phyloP scores from a whole-genome alignment of 2,113 vertebrate genomes.

The Myxocyprinus asiaticus region DNA sequence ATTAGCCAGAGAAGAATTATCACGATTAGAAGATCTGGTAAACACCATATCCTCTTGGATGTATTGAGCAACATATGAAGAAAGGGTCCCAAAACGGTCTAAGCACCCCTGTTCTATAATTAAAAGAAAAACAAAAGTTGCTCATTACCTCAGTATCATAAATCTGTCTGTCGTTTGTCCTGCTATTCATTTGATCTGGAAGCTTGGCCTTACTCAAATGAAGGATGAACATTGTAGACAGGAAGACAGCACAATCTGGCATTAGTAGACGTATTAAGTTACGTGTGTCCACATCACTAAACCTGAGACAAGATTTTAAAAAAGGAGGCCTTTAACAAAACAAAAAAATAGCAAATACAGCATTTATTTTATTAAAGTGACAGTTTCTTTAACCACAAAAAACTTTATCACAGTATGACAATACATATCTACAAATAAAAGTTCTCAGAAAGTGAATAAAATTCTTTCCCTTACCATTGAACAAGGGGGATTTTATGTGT shows the following conservation, averaged over 20 bases:
- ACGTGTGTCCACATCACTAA: slow-evolving; percentile 67
- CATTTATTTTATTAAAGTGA: too few species aligned
- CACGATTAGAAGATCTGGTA: too few species aligned
- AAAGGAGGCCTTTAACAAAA: not conserved
- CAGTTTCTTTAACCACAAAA: too few species aligned
- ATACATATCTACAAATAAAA: too few species aligned
- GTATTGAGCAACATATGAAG: too few species aligned
- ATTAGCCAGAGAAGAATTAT: too few species aligned
- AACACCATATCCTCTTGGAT: too few species aligned
- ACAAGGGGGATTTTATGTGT: too few species aligned
- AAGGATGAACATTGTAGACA: slow-evolving; percentile 63
- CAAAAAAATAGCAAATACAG: not conserved
- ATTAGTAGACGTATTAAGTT: slow-evolving; percentile 70
- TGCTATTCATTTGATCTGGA: slow-evolving; percentile 43
- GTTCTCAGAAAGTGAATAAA: too few species aligned
- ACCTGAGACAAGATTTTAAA: slow-evolving; percentile 61
- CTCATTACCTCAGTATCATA: slow-evolving; percentile 63
- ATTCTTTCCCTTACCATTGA: too few species aligned
- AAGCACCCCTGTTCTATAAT: not conserved
- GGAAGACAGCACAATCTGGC: slow-evolving; percentile 70
- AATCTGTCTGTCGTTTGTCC: slow-evolving; percentile 61
- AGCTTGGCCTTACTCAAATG: slow-evolving; percentile 67
- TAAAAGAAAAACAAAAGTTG: not conserved
- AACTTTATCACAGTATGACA: too few species aligned
- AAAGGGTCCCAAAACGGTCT: too few species aligned